phyloP scores from a whole-genome alignment of 2,888 invertebrate species.

The Rhagium mordax region DNA sequence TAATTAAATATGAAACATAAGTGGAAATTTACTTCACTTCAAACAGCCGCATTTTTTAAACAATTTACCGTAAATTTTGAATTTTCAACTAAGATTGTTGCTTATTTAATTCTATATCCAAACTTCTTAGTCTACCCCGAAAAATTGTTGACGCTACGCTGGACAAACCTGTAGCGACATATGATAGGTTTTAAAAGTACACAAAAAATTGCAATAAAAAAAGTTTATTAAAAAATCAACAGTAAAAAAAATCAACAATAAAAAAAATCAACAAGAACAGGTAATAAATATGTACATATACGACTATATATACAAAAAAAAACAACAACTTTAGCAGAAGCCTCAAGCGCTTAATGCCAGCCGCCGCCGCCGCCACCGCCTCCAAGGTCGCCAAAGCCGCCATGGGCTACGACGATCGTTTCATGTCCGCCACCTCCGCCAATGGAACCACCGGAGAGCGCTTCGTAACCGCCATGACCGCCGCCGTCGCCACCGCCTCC shows the following conservation, averaged over 20 bases:
- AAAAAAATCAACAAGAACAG: constrained; percentile 16
- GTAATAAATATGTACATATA: constrained; percentile 30
- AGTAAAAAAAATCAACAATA: constrained; percentile 22
- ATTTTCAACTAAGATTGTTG: no score
- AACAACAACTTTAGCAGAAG: background rate
- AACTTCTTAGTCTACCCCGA: no score
- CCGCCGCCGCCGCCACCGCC: constrained; percentile 34
- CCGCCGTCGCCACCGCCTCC: constrained; percentile 37
- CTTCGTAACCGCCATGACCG: constrained; percentile 6
- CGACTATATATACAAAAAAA: constrained; percentile 13
- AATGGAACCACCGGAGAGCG: constrained; percentile 11
- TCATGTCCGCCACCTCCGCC: constrained; percentile 38
- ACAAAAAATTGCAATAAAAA: background rate
- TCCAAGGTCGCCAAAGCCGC: constrained; percentile 14
- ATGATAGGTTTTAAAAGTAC: background rate
- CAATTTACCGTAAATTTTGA: no score
- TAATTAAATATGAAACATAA: no score
- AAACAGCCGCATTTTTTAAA: no score
- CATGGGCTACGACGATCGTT: constrained; percentile 26
- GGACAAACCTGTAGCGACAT: no score
- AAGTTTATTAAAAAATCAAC: constrained; percentile 19
- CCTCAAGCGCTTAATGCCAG: constrained; percentile 30
- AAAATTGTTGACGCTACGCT: no score
- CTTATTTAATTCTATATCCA: no score
- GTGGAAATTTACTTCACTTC: no score